Base-by-base conservation (phyloP, 2,888 invertebrate genomes). In the Holacanthella duospinosa region DNA sequence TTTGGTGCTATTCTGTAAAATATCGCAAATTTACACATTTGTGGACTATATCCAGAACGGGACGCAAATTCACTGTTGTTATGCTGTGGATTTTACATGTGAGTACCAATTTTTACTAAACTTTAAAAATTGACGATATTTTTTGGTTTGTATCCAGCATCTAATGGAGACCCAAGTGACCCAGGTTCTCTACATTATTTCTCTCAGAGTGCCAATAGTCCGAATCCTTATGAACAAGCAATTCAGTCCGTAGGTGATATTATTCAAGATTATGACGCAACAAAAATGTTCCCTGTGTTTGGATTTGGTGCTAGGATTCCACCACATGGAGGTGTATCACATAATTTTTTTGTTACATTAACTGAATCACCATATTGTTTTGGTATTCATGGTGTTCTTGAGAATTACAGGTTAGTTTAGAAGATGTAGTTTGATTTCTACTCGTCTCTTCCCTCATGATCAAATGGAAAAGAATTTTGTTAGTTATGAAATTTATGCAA, bases 1-100 rank as follows among this genome's bases (percentile, higher is more conserved):
- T 2, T 58, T 73, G 25, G 61, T 71, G 21, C 27, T 68, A 1
- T 55, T 55, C 24, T 71, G 68, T 43, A 71, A 70, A 66, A 65
- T 73, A 43, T 67, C 69, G 19, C 71, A 74, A 54, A 70, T 74
- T 27, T 74, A 71, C 64, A 77, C 81, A 2, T 84, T 84, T 73
- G 74, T 83, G 64, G 83, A 84, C 72, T 84, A 80, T 74, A 78
- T 84, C 55, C 77, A 79, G 66, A 81, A 80, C 56, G 82, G 83
- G 55, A 78, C 78, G 28, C 77, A 79, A 66, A 75, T 80, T 54
- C 76, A 78, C 69, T 79, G 78, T 66, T 76, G 77, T 27, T 75
- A 80, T 65, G 78, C 78, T 27, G 78, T 80, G 64, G 80, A 80
- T 71, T 80, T 80, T 67, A 80, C 80, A 64, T 77, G 78, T 78